Evolutionary conservation across 1,140 invertebrate genomes (phyloP).

Genomic region (Heliconius nattereri): DNA sequence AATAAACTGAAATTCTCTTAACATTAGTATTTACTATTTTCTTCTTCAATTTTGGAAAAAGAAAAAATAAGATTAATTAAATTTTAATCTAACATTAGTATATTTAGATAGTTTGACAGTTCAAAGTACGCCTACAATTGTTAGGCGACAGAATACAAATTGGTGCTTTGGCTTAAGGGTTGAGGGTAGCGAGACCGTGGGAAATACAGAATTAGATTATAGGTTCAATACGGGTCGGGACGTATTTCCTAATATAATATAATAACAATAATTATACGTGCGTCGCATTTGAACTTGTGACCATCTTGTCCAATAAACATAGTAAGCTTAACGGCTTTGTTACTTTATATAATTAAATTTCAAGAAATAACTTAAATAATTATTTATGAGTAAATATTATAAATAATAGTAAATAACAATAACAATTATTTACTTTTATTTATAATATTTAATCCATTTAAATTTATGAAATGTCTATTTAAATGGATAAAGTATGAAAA

Average conservation of each 20-base stretch:
- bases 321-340: neutral
- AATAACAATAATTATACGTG: neutral
- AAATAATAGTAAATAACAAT: neutral
- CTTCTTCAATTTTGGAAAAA: no score
- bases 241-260: neutral
- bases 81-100: neutral
- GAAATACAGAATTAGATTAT: no score
- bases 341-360: neutral
- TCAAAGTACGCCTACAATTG: neutral
- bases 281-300: conserved; percentile 1
- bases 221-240: no score
- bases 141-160: neutral
- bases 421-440: no score
- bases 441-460: no score
- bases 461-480: no score
- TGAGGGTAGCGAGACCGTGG: no score
- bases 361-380: no score
- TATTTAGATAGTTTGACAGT: neutral
- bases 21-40: no score
- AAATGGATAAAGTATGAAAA: conserved; percentile 6
- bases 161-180: no score
- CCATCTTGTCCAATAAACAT: neutral
- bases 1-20: neutral
- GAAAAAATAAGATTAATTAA: no score
- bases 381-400: no score